Evolutionary conservation across 2,113 vertebrate genomes (phyloP).

Genomic region (Castor canadensis): DNA sequence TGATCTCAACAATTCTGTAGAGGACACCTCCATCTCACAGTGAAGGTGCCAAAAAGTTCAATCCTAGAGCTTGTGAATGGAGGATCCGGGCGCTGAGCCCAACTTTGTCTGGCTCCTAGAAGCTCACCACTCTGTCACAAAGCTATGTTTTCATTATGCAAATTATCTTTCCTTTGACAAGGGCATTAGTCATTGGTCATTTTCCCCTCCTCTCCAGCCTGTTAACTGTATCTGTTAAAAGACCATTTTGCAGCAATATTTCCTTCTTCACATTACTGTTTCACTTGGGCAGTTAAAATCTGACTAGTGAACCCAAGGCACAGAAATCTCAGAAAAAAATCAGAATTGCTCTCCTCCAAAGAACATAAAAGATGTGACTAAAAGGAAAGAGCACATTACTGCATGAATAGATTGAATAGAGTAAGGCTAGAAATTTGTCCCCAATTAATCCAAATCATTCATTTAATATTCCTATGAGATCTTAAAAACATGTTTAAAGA

Average conservation of each 20-base stretch:
- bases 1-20: neutral
- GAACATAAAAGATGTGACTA: neutral
- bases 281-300: neutral
- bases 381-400: neutral
- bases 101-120: neutral
- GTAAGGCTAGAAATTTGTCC: neutral
- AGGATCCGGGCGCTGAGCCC: neutral
- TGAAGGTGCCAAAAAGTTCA: neutral
- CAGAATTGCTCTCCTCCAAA: neutral
- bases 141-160: neutral
- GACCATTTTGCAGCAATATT: neutral
- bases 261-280: neutral
- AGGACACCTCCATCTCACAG: neutral
- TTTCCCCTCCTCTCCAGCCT: neutral
- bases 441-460: neutral
- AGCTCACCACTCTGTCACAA: neutral
- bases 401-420: neutral
- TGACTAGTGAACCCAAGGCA: neutral
- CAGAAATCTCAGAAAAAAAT: neutral
- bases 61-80: too few species aligned
- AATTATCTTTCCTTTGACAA: neutral
- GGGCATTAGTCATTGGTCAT: neutral
- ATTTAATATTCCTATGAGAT: neutral
- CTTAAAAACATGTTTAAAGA: neutral
- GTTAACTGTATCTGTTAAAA: neutral